Percentiles rank a stretch among this genome's conserved stretches.
Conservation (phyloP, 2,113 vertebrate species). For the Tonatia bakeri region DNA sequence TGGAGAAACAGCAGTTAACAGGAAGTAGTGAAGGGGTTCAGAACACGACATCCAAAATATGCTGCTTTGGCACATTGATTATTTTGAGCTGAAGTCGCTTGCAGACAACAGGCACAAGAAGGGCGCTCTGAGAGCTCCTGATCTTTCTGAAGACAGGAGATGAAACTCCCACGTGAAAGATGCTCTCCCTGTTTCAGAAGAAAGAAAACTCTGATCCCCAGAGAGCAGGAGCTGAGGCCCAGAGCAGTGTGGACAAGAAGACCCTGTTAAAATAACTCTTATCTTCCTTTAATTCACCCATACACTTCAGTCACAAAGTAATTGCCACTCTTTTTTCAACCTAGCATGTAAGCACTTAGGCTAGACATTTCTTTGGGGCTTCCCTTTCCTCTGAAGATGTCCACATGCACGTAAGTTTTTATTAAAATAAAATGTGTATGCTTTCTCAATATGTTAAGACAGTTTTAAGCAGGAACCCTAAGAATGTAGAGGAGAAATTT, state of each 20-base stretch:
- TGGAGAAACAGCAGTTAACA: background rate
- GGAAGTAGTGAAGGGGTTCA: background rate
- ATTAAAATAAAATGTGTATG: background rate
- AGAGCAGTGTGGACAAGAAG: background rate
- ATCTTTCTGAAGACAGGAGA: background rate
- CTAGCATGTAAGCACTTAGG: background rate
- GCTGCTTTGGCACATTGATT: background rate
- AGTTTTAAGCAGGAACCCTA: background rate
- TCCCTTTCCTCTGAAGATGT: background rate
- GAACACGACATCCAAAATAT: background rate
- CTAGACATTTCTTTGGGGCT: background rate
- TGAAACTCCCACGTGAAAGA: background rate
- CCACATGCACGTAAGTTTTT: background rate
- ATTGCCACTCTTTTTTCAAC: background rate
- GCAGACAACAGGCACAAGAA: background rate
- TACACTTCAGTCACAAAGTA: background rate
- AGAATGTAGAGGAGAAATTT: background rate
- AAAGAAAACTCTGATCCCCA: background rate
- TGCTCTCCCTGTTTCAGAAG: background rate
- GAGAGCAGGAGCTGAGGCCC: background rate
- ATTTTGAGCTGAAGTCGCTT: background rate
- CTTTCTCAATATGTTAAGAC: background rate
- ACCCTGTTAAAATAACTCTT: background rate
- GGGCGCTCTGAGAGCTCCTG: background rate
- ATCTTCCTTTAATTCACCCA: background rate